Percentiles rank a stretch among this genome's conserved stretches.
These are phyloP conservation scores for Rhea americana DNA, from an alignment of 2,113 vertebrate genomes.

Conservation along the genomic window DNA sequence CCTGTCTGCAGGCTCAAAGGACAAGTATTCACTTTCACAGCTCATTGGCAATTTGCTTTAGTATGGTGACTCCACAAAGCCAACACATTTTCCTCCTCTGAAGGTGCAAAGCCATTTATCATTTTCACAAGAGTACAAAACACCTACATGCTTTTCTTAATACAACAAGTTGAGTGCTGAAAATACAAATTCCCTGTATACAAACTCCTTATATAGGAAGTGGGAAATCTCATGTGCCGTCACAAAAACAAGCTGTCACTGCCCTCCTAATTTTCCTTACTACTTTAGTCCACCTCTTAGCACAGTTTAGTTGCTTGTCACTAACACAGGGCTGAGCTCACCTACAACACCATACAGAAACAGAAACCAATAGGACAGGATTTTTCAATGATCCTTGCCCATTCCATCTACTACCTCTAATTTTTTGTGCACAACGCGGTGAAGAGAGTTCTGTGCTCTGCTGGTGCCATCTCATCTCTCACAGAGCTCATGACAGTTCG, in stretches of 20 bases:
- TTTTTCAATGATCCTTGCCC: background rate
- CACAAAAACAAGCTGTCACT: background rate
- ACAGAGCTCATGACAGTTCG: background rate
- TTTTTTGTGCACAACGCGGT: background rate
- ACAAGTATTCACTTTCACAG: conserved; percentile 20
- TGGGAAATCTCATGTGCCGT: background rate
- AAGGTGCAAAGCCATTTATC: conserved; percentile 9
- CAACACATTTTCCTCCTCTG: background rate
- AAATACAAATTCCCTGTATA: background rate
- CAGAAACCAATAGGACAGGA: background rate
- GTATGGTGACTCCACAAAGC: background rate
- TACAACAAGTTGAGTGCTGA: background rate
- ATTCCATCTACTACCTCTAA: background rate
- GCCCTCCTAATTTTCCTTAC: background rate
- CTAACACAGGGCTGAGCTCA: background rate
- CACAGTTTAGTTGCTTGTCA: background rate
- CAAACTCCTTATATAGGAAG: background rate
- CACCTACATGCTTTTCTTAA: background rate
- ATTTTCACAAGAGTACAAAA: background rate
- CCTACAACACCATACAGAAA: background rate
- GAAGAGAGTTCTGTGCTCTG: background rate
- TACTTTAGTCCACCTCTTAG: background rate
- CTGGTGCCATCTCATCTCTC: background rate
- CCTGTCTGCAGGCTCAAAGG: background rate
- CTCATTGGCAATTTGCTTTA: background rate